Evolutionary conservation across 2,888 invertebrate species (phyloP).

Genomic region (Dasypogon diadema): DNA sequence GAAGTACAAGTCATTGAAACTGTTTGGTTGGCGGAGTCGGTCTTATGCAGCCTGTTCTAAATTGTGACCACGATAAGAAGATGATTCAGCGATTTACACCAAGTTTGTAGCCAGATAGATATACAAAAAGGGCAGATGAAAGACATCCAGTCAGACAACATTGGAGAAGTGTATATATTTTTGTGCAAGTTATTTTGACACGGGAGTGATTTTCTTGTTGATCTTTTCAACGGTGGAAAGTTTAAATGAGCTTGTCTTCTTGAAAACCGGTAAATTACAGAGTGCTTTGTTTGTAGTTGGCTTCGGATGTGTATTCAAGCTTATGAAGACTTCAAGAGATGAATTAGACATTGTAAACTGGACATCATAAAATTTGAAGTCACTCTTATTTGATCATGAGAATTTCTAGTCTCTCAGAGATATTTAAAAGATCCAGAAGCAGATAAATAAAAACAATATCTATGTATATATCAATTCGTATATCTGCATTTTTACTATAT

Average conservation of each 20-base stretch:
- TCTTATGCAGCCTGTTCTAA: not conserved
- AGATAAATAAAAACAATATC: no score
- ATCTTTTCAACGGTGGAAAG: not conserved
- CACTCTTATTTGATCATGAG: no score
- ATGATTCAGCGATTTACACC: not conserved
- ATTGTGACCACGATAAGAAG: not conserved
- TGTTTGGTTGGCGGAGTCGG: not conserved
- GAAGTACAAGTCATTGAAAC: not conserved
- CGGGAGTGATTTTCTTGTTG: not conserved
- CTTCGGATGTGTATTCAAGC: no score
- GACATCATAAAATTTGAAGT: no score
- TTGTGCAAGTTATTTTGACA: constrained; percentile 3
- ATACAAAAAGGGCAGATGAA: not conserved
- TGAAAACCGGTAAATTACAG: not conserved
- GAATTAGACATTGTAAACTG: no score
- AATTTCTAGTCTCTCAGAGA: no score
- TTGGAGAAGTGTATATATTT: not conserved
- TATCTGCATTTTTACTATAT: no score
- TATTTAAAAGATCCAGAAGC: no score
- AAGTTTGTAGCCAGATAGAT: not conserved
- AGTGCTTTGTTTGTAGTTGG: not conserved
- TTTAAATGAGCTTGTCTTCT: not conserved
- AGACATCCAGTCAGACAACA: not conserved
- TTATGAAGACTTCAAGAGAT: no score
- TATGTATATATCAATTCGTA: no score